These are phyloP conservation scores for Contarinia nasturtii DNA, from an alignment of 1,140 invertebrate species.

Conservation along the genomic window DNA sequence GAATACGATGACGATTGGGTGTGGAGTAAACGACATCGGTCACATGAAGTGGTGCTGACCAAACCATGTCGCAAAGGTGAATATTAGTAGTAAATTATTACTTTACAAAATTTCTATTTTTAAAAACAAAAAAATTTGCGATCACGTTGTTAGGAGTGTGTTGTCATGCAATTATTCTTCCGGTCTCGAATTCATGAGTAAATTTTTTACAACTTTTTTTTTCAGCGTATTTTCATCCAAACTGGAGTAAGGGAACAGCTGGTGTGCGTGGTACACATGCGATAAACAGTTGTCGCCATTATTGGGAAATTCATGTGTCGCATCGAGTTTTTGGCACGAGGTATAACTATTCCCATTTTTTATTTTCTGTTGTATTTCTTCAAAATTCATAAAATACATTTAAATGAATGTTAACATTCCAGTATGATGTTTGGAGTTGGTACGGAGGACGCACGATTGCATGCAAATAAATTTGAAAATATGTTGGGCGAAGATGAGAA, in stretches of 20 bases:
- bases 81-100: too few relatives aligned
- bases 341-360: neutral
- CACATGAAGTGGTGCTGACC: conserved; percentile 36
- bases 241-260: conserved; percentile 57
- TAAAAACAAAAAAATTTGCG: too few relatives aligned
- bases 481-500: conserved; percentile 48
- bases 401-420: neutral
- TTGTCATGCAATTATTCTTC: too few relatives aligned
- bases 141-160: too few relatives aligned
- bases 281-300: conserved; percentile 41
- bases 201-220: too few relatives aligned
- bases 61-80: conserved; percentile 25
- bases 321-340: conserved; percentile 47
- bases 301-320: conserved; percentile 47
- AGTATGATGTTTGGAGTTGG: conserved; percentile 62
- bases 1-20: conserved; percentile 40
- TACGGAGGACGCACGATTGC: conserved; percentile 37
- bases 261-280: conserved; percentile 40
- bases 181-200: too few relatives aligned
- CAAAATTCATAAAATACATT: neutral
- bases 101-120: too few relatives aligned
- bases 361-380: neutral
- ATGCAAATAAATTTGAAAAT: conserved; percentile 45
- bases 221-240: conserved; percentile 44
- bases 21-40: conserved; percentile 40